These are phyloP conservation scores for Callorhinus ursinus DNA, from an alignment of 2,113 vertebrate species.

Conservation along the genomic window DNA sequence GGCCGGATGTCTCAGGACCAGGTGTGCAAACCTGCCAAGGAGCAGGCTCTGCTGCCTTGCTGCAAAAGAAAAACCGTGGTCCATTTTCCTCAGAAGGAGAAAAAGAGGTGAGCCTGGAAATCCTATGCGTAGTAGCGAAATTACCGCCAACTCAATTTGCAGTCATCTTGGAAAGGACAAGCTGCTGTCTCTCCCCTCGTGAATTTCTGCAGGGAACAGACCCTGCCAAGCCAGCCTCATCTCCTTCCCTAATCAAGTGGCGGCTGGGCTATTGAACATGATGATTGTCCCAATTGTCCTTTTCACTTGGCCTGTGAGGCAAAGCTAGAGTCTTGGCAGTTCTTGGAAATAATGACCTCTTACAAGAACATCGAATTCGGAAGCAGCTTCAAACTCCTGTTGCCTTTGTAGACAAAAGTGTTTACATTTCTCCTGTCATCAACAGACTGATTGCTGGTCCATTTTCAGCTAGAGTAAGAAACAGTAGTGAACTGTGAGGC, in stretches of 20 bases:
- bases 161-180: neutral
- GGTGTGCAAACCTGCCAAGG: neutral
- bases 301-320: slow-evolving; percentile 48
- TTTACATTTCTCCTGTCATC: neutral
- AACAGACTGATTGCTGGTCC: neutral
- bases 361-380: neutral
- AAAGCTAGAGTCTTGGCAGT: neutral
- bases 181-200: neutral
- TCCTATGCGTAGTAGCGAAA: neutral
- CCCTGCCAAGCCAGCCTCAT: neutral
- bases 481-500: neutral
- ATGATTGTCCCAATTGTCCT: neutral
- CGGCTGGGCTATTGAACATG: neutral
- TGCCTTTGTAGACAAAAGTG: neutral
- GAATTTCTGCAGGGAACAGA: neutral
- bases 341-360: slow-evolving; percentile 61
- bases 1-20: neutral
- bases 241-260: slow-evolving; percentile 33
- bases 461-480: neutral
- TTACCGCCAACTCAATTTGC: neutral
- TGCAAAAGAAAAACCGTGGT: neutral
- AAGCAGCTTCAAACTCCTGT: neutral
- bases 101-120: neutral
- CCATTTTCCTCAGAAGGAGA: neutral
- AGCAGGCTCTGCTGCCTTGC: neutral